A percentile compares a stretch with the other conserved stretches of the same genome.
Evolutionary conservation across 2,797 vertebrate species (phyloP).

Genomic region (Manis crassicaudata): DNA sequence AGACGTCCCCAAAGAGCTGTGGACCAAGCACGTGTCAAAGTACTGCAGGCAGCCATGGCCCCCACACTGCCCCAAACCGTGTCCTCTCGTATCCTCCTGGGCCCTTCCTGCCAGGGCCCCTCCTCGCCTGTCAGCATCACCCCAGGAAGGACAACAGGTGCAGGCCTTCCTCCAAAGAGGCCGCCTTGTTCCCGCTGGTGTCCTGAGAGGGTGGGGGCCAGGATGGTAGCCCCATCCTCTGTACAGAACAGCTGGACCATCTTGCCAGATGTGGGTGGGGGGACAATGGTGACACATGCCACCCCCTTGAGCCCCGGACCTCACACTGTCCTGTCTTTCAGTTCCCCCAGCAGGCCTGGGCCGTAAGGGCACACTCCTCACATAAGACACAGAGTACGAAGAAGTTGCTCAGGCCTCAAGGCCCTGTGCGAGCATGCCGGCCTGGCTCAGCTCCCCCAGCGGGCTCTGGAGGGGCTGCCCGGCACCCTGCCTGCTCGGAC

Average conservation of each 20-base stretch:
- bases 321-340: neutral
- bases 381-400: neutral
- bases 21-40: conserved; percentile 48
- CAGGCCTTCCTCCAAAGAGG: neutral
- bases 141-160: accelerated
- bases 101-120: too few species aligned
- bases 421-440: neutral
- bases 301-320: neutral
- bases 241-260: neutral
- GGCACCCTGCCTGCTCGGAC: neutral
- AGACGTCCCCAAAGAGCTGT: conserved; percentile 89
- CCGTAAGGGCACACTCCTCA: neutral
- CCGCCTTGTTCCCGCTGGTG: neutral
- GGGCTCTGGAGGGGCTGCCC: neutral
- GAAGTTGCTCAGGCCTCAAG: neutral
- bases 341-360: neutral
- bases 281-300: neutral
- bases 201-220: neutral
- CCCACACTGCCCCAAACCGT: neutral
- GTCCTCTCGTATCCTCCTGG: neutral
- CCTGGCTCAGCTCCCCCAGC: too few species aligned
- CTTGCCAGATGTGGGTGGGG: too few species aligned
- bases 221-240: neutral
- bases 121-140: neutral
- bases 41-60: accelerated